Base-by-base conservation (phyloP, 2,888 invertebrate genomes). In the Galerucella nymphaeae region DNA sequence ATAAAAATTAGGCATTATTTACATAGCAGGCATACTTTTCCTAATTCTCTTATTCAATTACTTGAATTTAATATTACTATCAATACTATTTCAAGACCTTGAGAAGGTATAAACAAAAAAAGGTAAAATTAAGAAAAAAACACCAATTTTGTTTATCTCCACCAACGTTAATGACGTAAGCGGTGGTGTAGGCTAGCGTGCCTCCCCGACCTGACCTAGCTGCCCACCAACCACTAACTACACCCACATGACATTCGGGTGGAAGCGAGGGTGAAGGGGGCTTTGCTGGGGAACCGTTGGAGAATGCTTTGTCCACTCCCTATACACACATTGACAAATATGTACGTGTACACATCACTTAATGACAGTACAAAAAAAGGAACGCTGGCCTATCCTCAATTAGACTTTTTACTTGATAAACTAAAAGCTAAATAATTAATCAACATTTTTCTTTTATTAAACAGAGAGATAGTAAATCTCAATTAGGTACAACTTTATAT, bases 181-280 rank as follows among this genome's bases (percentile, higher is more conserved):
- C 55, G 69, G 69, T 62, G 62, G 55, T 69, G 58, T 65, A 57
- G 16, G 64, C 65, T 66, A 59, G 65, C 70, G 64, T 65, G 65
- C 65, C 45, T 64, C 70, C 59, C 65, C 48, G 38, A 23, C 53
- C 18, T 53, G 42, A 13, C 30, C 50, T 16, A 55, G 30, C 65
- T 65, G 20, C 48, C 70, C 70, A 57, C 53, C 41, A 20, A 16
- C 64, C 53, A 55, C 58, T 57, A 18, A 48, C 64, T 14, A 55
- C 64, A 16, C 70, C 64, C 70, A 64, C 63, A 20, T 42, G 14
- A 23, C 65, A 13, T 57, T 69, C 59, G 48, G 45, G 23, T 30
- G 61, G 68, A 42, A 58, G 48, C 48, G 14, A 30, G 59, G 57
- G 55, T 14, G 8, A 30, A 6, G 30, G 30, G 30, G 30, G 30